Evolutionary conservation across 2,113 vertebrate genomes (phyloP), one percentile per base, ranked within the genome.

Genomic region (Periophthalmus modestus): DNA sequence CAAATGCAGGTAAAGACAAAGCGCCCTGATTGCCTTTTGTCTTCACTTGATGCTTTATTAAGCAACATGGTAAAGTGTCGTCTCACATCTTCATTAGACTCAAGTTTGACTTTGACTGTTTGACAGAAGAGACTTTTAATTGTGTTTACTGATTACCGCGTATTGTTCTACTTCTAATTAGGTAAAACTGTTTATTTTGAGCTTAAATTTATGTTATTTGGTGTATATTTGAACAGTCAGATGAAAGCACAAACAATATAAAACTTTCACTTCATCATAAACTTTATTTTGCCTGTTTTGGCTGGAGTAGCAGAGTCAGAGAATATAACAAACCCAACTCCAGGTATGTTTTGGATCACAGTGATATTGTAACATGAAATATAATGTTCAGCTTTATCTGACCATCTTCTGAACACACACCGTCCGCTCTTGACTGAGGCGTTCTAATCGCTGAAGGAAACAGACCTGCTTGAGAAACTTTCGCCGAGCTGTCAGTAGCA

Each of bases 361-460:
- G 4, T 3, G 5, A 58, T 13, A 58, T 23, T 58, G 23, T 5
- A 59, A 59, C 23, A 69, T 55, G 52, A 55, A 55, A n/a, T 55
- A 81, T 81, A 69, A 66, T 75, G 39, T 36, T 24, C 82, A 77
- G 65, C 68, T 78, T 77, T 77, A 75, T 88, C 82, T 74, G 77
- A 85, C 82, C 79, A 48, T 68, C 73, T 71, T 54, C 52, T n/a
- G 82, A 85, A 82, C 75, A 83, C 77, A 59, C 68, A 28, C 66
- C 79, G 84, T 88, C 84, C 91, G 87, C 90, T 89, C 92, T 90
- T 93, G 91, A 93, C 72, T 91, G 91, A 93, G 91, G 92, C 89
- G 88, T 92, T 94, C 92, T 93, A 94, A 94, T 93, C 88, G 91
- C 92, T 89, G 72, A 92, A 92, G 93, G 92, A 94, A 93, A 93